Percentiles rank a stretch among this genome's conserved stretches.
phyloP scores from a whole-genome alignment of 2,113 vertebrate genomes.

The Haplochromis vanheusdeni region DNA sequence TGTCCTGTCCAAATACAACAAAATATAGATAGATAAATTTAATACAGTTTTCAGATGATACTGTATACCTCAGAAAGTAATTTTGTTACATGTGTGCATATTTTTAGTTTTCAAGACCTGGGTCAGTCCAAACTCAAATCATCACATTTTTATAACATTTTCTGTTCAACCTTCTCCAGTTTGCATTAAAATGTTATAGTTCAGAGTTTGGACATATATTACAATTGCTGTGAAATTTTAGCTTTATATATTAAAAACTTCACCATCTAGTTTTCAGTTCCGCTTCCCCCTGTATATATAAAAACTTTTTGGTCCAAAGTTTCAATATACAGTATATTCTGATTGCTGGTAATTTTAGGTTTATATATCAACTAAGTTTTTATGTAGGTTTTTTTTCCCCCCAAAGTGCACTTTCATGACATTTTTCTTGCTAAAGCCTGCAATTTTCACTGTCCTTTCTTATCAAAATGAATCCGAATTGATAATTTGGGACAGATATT shows the following conservation, averaged over 20 bases:
- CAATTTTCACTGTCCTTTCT: not conserved
- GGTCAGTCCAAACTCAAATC: not conserved
- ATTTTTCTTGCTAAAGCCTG: not conserved
- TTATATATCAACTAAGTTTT: not conserved
- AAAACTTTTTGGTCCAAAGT: not conserved
- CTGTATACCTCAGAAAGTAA: not conserved
- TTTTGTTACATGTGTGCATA: not conserved
- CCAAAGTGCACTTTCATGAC: not conserved
- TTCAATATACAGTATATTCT: not conserved
- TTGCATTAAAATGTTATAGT: not conserved
- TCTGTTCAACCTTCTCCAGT: not conserved
- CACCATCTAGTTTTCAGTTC: not conserved
- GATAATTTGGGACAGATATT: not conserved
- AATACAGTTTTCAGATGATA: not conserved
- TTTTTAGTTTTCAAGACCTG: not conserved
- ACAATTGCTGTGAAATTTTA: not conserved
- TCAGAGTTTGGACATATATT: not conserved
- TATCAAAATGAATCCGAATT: not conserved
- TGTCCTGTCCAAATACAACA: not conserved
- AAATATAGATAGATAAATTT: not conserved
- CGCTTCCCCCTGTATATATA: not conserved
- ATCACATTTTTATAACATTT: not conserved
- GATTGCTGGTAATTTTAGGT: not conserved
- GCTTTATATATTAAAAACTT: not conserved
- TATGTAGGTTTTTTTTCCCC: rapidly evolving